Evolutionary conservation across 2,113 vertebrate species (phyloP).

Genomic region (Sakesphorus luctuosus): DNA sequence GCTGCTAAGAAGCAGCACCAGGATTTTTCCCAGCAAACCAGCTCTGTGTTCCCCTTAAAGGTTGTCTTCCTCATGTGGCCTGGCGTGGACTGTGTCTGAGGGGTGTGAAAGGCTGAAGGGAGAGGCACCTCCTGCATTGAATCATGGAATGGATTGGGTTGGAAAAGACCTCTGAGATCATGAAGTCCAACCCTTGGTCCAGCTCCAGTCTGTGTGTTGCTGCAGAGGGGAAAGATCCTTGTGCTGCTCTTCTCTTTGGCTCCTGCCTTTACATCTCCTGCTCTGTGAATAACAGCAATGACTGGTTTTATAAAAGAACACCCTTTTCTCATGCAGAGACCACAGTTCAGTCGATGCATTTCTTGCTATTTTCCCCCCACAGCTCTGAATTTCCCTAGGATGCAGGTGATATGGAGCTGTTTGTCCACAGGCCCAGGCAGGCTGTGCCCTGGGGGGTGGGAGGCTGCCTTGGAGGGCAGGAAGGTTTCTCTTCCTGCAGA

Average conservation of each 20-base stretch:
- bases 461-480: not conserved
- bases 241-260: not conserved
- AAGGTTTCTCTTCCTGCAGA: not conserved
- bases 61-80: not conserved
- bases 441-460: not conserved
- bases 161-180: no score
- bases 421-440: not conserved
- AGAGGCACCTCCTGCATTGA: not conserved
- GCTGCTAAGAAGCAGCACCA: not conserved
- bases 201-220: no score
- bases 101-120: not conserved
- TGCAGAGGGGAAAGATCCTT: not conserved
- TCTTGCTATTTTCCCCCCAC: not conserved
- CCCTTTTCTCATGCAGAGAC: not conserved
- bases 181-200: no score
- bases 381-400: not conserved
- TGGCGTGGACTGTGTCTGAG: no score
- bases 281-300: not conserved
- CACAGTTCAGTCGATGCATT: not conserved
- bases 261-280: not conserved
- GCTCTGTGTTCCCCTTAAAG: not conserved
- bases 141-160: no score
- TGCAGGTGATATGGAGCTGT: not conserved
- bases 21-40: not conserved
- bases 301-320: not conserved